Percentiles rank a stretch among this genome's conserved stretches.
These are phyloP conservation scores for Eptatretus burgeri DNA, from an alignment of 2,113 vertebrate species.

Conservation along the genomic window DNA sequence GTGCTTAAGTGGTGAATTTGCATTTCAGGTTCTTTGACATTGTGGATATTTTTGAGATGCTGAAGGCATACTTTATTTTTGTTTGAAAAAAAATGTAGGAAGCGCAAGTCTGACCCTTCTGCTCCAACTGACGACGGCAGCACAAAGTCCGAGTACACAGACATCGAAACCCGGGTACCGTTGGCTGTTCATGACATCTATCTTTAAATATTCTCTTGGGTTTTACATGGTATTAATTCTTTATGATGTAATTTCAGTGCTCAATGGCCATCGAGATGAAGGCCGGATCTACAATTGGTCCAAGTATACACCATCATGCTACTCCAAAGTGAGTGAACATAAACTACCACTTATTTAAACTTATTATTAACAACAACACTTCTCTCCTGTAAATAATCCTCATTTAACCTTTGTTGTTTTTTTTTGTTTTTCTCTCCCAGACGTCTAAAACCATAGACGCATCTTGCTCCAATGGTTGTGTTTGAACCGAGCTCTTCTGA, in stretches of 20 bases:
- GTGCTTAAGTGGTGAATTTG: neutral
- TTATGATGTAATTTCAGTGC: constrained; percentile 26
- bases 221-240: neutral
- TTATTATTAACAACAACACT: too few relatives aligned
- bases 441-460: too few relatives aligned
- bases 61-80: neutral
- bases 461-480: too few relatives aligned
- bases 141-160: constrained; percentile 38
- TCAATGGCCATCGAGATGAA: constrained; percentile 60
- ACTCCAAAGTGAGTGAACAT: constrained; percentile 37
- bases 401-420: too few relatives aligned
- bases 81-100: constrained; percentile 17
- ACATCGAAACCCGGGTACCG: constrained; percentile 62
- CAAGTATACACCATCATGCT: constrained; percentile 45
- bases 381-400: too few relatives aligned
- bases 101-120: constrained; percentile 35
- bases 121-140: constrained; percentile 13
- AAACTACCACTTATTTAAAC: too few relatives aligned
- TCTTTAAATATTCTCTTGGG: neutral
- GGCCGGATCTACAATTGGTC: constrained; percentile 48
- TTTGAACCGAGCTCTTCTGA: too few relatives aligned
- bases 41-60: neutral
- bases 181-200: neutral
- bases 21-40: neutral
- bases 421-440: too few relatives aligned